Percentiles rank a stretch among this genome's conserved stretches.
Conservation (phyloP, 1,140 invertebrate genomes). For the Leptoteleia sp. region DNA sequence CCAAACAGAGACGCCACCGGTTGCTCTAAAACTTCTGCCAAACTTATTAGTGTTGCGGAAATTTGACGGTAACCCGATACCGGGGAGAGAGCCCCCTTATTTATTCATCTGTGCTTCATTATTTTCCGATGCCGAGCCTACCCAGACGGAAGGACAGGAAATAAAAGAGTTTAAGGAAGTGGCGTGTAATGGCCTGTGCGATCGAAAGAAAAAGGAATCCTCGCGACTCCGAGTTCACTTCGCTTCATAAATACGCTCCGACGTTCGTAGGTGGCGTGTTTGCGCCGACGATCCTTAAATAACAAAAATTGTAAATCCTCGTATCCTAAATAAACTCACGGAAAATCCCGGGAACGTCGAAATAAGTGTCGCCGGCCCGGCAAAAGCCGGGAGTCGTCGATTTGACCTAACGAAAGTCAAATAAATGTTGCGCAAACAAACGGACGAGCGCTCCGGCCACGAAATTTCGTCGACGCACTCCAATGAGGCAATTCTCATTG, state of each 20-base stretch:
- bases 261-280: slow-evolving; percentile 72
- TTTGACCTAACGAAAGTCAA: slow-evolving; percentile 76
- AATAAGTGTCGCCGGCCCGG: slow-evolving; percentile 69
- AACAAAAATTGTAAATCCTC: slow-evolving; percentile 78
- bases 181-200: slow-evolving; percentile 15
- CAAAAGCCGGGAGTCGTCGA: slow-evolving; percentile 37
- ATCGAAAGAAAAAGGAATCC: too few relatives aligned
- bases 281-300: slow-evolving; percentile 76
- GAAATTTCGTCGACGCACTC: slow-evolving; percentile 63
- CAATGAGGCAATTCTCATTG: slow-evolving; percentile 35
- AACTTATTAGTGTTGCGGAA: slow-evolving; percentile 65
- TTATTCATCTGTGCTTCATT: slow-evolving; percentile 53
- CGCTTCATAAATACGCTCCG: slow-evolving; percentile 54
- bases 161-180: slow-evolving; percentile 27
- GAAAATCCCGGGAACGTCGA: slow-evolving; percentile 69
- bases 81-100: slow-evolving; percentile 22
- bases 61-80: slow-evolving; percentile 53
- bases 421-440: slow-evolving; percentile 75
- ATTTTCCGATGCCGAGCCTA: slow-evolving; percentile 28
- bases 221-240: slow-evolving; percentile 49
- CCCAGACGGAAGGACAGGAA: slow-evolving; percentile 5
- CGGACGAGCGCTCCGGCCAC: slow-evolving; percentile 65
- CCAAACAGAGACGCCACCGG: slow-evolving; percentile 73
- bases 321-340: slow-evolving; percentile 80
- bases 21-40: slow-evolving; percentile 34